A percentile compares a stretch with the other conserved stretches of the same genome.
Evolutionary conservation across 2,797 vertebrate genomes (phyloP).

Genomic region (Argya squamiceps): DNA sequence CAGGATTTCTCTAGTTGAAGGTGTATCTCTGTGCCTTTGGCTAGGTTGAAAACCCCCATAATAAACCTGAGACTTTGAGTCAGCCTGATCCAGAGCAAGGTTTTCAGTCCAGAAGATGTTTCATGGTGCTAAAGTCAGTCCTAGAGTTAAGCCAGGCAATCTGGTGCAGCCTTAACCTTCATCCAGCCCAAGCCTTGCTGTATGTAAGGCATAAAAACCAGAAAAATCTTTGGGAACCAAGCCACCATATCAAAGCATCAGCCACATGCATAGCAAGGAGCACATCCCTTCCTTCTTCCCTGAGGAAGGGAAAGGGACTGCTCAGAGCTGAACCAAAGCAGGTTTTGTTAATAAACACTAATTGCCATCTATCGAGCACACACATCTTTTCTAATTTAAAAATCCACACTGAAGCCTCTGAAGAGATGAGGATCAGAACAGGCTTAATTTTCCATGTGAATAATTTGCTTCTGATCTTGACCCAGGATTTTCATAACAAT

Average conservation of each 20-base stretch:
- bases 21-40: neutral
- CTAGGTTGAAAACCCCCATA: neutral
- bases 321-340: neutral
- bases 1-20: neutral
- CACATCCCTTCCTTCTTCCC: neutral
- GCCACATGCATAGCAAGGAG: neutral
- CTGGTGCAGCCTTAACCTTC: neutral
- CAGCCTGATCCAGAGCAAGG: neutral
- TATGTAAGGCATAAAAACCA: neutral
- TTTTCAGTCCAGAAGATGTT: neutral
- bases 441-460: slow-evolving; percentile 23
- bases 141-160: neutral
- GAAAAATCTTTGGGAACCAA: neutral
- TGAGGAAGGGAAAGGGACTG: neutral
- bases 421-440: slow-evolving; percentile 22
- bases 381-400: slow-evolving; percentile 48
- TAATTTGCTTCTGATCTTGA: slow-evolving; percentile 31
- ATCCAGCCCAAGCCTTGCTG: neutral
- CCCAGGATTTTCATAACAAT: slow-evolving; percentile 42
- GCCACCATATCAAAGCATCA: neutral
- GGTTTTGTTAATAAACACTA: neutral
- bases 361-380: neutral
- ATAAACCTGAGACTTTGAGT: neutral
- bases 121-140: neutral
- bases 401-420: slow-evolving; percentile 14